These are phyloP conservation scores for Scaptomyza cyrtandrae DNA, from an alignment of 2,888 invertebrate species.

Conservation along the genomic window DNA sequence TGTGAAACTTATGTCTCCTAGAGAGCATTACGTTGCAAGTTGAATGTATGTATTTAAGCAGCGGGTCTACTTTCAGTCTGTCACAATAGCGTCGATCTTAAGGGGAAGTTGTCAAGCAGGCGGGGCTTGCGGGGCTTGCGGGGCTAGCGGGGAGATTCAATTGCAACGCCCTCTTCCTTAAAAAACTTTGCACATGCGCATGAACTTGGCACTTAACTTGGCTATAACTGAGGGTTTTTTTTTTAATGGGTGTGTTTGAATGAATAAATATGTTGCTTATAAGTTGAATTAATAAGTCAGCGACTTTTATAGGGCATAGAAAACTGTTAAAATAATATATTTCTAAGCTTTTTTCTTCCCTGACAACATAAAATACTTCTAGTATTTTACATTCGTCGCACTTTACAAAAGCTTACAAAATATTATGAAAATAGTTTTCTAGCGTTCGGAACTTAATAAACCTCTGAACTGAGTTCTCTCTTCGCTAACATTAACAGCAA, in stretches of 20 bases:
- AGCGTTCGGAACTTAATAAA: too few species aligned
- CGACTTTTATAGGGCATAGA: too few species aligned
- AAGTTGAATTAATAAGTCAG: neutral
- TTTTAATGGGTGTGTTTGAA: neutral
- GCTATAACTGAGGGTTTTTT: constrained; percentile 20
- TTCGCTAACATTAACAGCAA: too few species aligned
- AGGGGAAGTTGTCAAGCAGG: too few species aligned
- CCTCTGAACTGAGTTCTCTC: neutral
- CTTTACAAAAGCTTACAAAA: too few species aligned
- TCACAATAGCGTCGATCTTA: neutral
- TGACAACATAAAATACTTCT: too few species aligned
- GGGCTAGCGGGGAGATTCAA: neutral
- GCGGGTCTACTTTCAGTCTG: constrained; percentile 32
- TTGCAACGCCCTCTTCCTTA: constrained; percentile 22
- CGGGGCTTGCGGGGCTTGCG: too few species aligned
- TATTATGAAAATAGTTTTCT: too few species aligned
- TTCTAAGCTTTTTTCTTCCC: too few species aligned
- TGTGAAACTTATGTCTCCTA: constrained; percentile 38
- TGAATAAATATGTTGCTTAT: neutral
- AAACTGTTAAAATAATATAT: too few species aligned
- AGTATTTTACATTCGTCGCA: too few species aligned
- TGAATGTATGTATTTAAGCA: constrained; percentile 6
- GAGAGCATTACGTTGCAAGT: neutral
- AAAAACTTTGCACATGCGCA: constrained; percentile 50
- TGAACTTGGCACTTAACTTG: constrained; percentile 61